Percentiles rank a stretch among this genome's conserved stretches.
These are phyloP conservation scores for Podarcis siculus DNA, from an alignment of 2,797 vertebrate genomes.

Conservation along the genomic window DNA sequence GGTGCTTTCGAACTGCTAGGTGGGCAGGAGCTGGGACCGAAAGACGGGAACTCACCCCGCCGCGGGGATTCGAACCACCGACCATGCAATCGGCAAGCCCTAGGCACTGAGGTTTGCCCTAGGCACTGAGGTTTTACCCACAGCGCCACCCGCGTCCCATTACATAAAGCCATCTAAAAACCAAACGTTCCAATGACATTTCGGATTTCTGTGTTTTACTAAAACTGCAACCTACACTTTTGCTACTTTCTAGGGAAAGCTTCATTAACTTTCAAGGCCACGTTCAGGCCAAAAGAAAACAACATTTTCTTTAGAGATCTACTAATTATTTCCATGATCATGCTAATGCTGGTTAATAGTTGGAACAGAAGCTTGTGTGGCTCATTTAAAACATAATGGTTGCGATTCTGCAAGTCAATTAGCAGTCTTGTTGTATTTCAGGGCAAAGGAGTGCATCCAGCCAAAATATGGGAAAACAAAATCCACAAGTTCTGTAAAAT, in stretches of 20 bases:
- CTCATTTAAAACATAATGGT: neutral
- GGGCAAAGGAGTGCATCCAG: neutral
- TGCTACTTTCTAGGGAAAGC: constrained; percentile 19
- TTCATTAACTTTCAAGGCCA: constrained; percentile 17
- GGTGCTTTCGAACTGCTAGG: too few relatives aligned
- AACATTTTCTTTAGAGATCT: constrained; percentile 1
- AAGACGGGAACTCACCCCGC: too few relatives aligned
- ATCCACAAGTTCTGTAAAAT: neutral
- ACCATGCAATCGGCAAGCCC: too few relatives aligned
- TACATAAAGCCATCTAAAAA: neutral
- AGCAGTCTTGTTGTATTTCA: neutral
- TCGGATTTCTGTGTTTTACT: neutral
- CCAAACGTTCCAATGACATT: neutral
- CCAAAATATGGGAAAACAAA: neutral
- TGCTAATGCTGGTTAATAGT: constrained; percentile 27
- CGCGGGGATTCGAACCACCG: too few relatives aligned
- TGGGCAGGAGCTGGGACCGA: too few relatives aligned
- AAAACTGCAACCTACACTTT: neutral
- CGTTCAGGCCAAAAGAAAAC: constrained; percentile 13
- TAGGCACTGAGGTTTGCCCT: too few relatives aligned
- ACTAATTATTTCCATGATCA: constrained; percentile 28
- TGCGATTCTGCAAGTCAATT: neutral
- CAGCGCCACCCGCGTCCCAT: too few relatives aligned
- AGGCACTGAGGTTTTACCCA: too few relatives aligned
- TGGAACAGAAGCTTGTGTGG: neutral